phyloP scores from a whole-genome alignment of 2,888 invertebrate species.

The Hartigia nigra region DNA sequence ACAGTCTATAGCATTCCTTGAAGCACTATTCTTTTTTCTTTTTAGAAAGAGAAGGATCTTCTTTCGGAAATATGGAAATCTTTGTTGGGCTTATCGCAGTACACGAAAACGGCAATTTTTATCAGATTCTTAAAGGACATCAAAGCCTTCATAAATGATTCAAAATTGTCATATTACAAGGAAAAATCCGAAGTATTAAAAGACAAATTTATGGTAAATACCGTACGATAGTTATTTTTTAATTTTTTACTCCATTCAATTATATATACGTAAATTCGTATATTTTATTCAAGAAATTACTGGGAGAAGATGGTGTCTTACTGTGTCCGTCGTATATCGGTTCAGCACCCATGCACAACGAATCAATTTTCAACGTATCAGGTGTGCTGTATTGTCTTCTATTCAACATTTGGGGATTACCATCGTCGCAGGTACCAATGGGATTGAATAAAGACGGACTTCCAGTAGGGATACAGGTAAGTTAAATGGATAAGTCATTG shows the following conservation, averaged over 20 bases:
- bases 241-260: slow-evolving; percentile 4
- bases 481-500: slow-evolving; percentile 1
- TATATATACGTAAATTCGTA: neutral
- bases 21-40: neutral
- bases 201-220: slow-evolving; percentile 31
- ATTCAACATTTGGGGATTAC: slow-evolving; percentile 80
- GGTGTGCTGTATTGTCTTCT: slow-evolving; percentile 75
- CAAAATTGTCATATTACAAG: slow-evolving; percentile 47
- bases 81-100: slow-evolving; percentile 60
- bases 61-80: slow-evolving; percentile 56
- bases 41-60: slow-evolving; percentile 51
- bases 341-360: slow-evolving; percentile 66
- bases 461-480: slow-evolving; percentile 82
- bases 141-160: slow-evolving; percentile 64
- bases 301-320: slow-evolving; percentile 73
- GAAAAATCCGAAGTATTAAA: slow-evolving; percentile 56
- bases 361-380: slow-evolving; percentile 70
- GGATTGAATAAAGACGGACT: slow-evolving; percentile 74
- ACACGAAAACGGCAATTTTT: slow-evolving; percentile 57
- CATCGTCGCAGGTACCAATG: slow-evolving; percentile 80
- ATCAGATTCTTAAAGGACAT: slow-evolving; percentile 61
- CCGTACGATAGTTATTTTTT: neutral
- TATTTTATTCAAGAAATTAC: slow-evolving; percentile 65
- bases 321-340: slow-evolving; percentile 68
- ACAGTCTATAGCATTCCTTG: neutral